These are phyloP conservation scores for Pelosia muscerda DNA, from an alignment of 2,888 invertebrate genomes.

Conservation along the genomic window DNA sequence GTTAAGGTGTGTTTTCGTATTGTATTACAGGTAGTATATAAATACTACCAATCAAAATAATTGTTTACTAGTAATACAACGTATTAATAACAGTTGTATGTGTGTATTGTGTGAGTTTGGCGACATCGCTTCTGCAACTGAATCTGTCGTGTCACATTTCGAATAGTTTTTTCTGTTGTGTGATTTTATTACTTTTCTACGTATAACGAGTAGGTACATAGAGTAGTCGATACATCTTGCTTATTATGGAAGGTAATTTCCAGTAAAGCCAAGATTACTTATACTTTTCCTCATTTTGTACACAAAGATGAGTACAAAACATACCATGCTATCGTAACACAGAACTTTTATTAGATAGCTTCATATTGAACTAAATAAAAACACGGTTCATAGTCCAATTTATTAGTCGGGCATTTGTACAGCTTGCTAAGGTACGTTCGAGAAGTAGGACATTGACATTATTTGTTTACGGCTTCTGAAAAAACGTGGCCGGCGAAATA, in stretches of 20 bases:
- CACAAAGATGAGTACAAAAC: not conserved
- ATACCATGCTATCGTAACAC: constrained; percentile 1
- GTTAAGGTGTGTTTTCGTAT: no score
- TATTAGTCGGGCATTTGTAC: not conserved
- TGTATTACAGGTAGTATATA: no score
- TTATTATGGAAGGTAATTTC: not conserved
- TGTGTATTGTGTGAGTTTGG: no score
- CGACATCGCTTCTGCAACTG: no score
- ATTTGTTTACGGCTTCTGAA: not conserved
- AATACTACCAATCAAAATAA: no score
- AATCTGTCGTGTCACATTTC: no score
- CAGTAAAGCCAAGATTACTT: not conserved
- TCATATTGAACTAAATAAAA: not conserved
- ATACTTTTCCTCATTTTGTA: not conserved
- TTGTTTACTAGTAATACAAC: no score
- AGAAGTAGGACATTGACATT: constrained; percentile 2
- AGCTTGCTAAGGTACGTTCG: not conserved
- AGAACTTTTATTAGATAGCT: not conserved
- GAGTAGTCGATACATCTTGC: not conserved
- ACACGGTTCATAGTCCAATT: not conserved
- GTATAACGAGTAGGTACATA: no score
- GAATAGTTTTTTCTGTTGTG: no score
- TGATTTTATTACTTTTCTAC: no score
- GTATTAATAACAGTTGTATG: no score
- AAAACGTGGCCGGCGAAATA: constrained; percentile 2